Base-by-base conservation (phyloP, 1,140 invertebrate species). In the Andricus grossulariae region DNA sequence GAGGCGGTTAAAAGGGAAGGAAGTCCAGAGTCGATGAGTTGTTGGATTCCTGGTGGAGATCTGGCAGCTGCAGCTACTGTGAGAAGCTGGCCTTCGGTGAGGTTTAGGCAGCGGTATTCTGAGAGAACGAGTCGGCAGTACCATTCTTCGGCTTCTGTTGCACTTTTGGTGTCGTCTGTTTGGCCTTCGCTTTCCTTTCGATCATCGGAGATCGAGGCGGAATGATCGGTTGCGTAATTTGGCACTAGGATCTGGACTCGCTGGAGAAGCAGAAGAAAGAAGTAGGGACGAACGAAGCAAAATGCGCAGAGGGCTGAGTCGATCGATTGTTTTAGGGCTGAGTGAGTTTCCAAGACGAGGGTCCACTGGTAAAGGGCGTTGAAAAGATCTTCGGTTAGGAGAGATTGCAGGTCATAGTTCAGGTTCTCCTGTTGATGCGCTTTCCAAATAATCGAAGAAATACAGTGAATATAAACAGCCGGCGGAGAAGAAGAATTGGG, bases 361-460 rank as follows among this genome's bases (percentile, higher is more conserved):
- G 96, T 94, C 95, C 97, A 97, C n/a, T 94, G 92, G 85, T 95
- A 97, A 10, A 97, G 89, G 0, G 93, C 92, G 73, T 93, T 94
- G 83, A 96, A 96, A 5, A 96, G 85, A 45, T 95, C 93, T 55
- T 94, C 92, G 0, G 94, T 94, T 21, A 96, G 92, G 55, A 96
- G 86, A 18, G 92, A 90, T 50, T 93, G 90, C n/a, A 96, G 86
- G 86, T 95, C 92, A 25, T 95, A 94, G 25, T 92, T 90, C 83
- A 91, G 60, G 92, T 85, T 90, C 70, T 92, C 87, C 55, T 94
- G 91, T 76, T 94, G 92, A 84, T 95, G 94, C 25, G 95, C 93
- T 74, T 94, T 93, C 97, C 97, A 98, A 77, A 98, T 90, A 18
- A 98, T 95, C 50, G 96, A 94, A 18, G 95, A 94, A 71, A 96